phyloP scores from a whole-genome alignment of 2,113 vertebrate species.

The Empidonax traillii region DNA sequence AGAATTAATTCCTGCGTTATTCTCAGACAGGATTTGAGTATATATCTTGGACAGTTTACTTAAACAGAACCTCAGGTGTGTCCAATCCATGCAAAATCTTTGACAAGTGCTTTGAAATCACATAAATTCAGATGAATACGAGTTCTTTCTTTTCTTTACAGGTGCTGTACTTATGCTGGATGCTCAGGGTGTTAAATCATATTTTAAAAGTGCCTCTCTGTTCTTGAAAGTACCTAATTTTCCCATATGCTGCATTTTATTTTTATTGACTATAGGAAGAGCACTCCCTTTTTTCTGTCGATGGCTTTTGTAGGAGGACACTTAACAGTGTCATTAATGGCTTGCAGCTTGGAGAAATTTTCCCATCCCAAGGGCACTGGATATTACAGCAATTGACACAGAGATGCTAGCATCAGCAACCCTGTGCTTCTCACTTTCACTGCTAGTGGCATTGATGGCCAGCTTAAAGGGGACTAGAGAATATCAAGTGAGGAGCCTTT shows the following conservation, averaged over 20 bases:
- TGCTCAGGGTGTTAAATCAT: background rate
- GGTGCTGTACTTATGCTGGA: background rate
- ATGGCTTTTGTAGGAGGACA: background rate
- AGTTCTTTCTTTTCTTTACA: background rate
- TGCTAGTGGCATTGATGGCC: conserved; percentile 31
- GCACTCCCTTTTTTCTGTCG: background rate
- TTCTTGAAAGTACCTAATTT: background rate
- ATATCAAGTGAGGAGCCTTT: background rate
- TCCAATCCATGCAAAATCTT: background rate
- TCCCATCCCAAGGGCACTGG: background rate
- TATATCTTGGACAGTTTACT: background rate
- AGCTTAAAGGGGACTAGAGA: background rate
- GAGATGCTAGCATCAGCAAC: conserved; percentile 16
- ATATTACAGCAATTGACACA: conserved; percentile 5
- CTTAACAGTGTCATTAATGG: conserved; percentile 19
- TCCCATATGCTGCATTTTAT: background rate
- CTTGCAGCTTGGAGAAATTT: conserved; percentile 39
- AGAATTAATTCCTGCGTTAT: background rate
- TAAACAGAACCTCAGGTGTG: background rate
- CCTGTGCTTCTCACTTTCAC: conserved; percentile 1
- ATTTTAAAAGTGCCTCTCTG: background rate
- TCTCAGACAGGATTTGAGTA: background rate
- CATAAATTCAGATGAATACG: background rate
- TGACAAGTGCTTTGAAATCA: background rate
- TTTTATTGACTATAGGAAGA: background rate